Evolutionary conservation across 2,888 invertebrate species (phyloP), one percentile per base, ranked within the genome.

Genomic region (Gandaritis pyraliata): DNA sequence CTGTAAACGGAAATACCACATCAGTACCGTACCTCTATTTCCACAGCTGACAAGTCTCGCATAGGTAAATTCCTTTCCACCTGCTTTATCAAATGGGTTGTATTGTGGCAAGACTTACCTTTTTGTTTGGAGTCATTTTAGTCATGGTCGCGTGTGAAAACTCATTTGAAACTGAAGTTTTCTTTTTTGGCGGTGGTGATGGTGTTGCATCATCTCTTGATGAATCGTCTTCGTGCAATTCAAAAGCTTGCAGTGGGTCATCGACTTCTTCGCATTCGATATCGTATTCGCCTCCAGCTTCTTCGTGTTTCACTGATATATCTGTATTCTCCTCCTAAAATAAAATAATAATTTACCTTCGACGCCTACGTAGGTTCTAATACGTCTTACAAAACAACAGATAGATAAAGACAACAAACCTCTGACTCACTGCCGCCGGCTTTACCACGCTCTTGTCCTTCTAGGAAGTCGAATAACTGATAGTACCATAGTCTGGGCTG

Each of bases 401-500:
- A 38, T 12, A n/a, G 2, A 3, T 38, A n/a, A 6, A 33, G 23
- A 23, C 30, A 12, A 58, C 63, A n/a, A n/a, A 66, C 64, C 64
- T 64, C 56, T n/a, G 50, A 41, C 2, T 58, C 50, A 0, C 33
- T n/a, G 5, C 50, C 43, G 2, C 13, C 13, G 33, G 49, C 16
- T 13, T 11, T 38, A 43, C 6, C 48, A 16, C 54, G 56, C 12
- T 36, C 36, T 13, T 51, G 39, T 18, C 16, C 46, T 13, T 62
- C 41, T 13, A 67, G 52, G 41, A 67, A 67, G 55, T 50, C 33
- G 41, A 65, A 67, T 6, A 53, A 23, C 11, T 39, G 7, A 12
- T 62, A 62, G 39, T 62, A 67, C 67, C 64, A 65, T 36, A 67
- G 46, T n/a, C 16, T 59, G 1, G 64, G 38, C 43, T 55, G 30